Conservation (phyloP, 2,113 vertebrate genomes). For the Ranitomeya imitator region DNA sequence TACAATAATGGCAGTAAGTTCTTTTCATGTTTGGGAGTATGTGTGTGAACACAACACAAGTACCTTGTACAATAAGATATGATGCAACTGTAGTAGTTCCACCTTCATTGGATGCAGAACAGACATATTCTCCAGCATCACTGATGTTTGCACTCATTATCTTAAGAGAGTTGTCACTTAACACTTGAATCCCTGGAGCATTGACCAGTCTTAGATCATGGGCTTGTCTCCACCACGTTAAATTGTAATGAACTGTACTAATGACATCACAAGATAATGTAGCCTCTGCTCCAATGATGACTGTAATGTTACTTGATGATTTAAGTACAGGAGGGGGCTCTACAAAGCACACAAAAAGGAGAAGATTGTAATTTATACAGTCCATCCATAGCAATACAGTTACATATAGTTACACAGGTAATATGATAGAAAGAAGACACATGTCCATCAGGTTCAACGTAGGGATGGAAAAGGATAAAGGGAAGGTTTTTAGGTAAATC, state of each 20-base stretch:
- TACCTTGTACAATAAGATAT: conserved; percentile 90
- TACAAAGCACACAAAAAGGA: conserved; percentile 63
- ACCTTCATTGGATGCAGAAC: conserved; percentile 81
- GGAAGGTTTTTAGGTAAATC: no score
- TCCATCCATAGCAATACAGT: no score
- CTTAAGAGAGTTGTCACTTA: conserved; percentile 83
- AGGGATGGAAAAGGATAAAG: no score
- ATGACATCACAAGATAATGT: conserved; percentile 81
- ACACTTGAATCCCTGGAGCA: conserved; percentile 64
- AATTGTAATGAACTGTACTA: conserved; percentile 85
- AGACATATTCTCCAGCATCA: conserved; percentile 83
- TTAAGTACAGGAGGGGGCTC: conserved; percentile 88
- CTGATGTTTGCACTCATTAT: conserved; percentile 70
- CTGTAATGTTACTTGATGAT: conserved; percentile 76
- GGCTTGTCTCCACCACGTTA: conserved; percentile 84
- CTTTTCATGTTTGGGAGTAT: background rate
- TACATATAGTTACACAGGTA: no score
- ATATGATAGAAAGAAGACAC: no score
- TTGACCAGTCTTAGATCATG: conserved; percentile 71
- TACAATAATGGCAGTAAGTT: background rate
- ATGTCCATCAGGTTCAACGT: no score
- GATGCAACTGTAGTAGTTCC: conserved; percentile 73
- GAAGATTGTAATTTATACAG: background rate
- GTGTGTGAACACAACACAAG: background rate
- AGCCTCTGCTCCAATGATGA: conserved; percentile 74